Base-by-base conservation (phyloP, 2,888 invertebrate genomes). In the Harpalus rubripes region DNA sequence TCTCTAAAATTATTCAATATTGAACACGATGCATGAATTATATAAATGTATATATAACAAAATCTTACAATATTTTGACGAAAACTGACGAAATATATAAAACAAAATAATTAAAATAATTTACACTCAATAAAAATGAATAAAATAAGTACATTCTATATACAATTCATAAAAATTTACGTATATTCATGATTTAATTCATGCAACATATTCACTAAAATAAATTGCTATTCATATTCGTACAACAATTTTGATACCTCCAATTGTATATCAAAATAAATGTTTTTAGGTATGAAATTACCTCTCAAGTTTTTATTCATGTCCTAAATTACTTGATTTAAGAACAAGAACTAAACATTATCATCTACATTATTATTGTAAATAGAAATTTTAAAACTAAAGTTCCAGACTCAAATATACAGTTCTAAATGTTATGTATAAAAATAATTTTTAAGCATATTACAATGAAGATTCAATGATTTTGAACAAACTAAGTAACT, bases 401-500 rank as follows among this genome's bases (percentile, higher is more conserved):
- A 81, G 41, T 52, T 81, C 44, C 22, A 72, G 72, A 82, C 32
- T 32, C 82, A 82, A 82, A 82, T 82, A 82, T 82, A 82, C 81
- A 82, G 68, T 16, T 56, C n/a, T 58, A 41, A 56, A 82, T 68
- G 32, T 32, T 32, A 32, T 68, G 68, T 82, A 82, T 82, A 82
- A 82, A 82, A 82, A 82, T 82, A 82, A 68, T 65, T 68, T 68
- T 81, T 52, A 65, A 80, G 61, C 80, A 61, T 22, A 81, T 65
- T 15, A 68, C 6, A 39, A 68, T 39, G 68, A 68, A 68, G 68
- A 63, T 63, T 63, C 18, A 15, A 26, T 22, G 12, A 63, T 63
- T 12, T 72, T 74, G 41, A 58, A 52, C 56, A 22, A 78, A 58
- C 56, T 74, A 78, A 58, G 52, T 78, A 68, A 18, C 56, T 81